Percentiles rank a stretch among this genome's conserved stretches.
These are phyloP conservation scores for Leptobrachium leishanense DNA, from an alignment of 2,113 vertebrate genomes.

Conservation along the genomic window DNA sequence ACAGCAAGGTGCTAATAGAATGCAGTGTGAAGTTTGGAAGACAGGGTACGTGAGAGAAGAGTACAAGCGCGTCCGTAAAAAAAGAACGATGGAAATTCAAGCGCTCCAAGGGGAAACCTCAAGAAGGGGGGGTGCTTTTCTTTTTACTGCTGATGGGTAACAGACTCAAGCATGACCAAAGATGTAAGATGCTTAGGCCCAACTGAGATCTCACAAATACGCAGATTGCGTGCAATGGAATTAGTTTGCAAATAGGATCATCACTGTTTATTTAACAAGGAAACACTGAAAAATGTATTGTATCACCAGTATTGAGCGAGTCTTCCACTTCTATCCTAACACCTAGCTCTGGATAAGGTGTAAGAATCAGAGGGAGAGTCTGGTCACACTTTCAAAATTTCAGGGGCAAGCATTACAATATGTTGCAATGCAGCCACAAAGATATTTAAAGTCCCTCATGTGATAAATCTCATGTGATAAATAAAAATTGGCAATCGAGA, in stretches of 20 bases:
- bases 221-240: conserved; percentile 30
- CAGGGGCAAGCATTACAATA: too few species aligned
- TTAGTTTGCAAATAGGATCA: conserved; percentile 1
- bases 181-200: conserved; percentile 10
- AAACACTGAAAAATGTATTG: too few species aligned
- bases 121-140: conserved; percentile 12
- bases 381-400: too few species aligned
- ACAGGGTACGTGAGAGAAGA: conserved; percentile 40
- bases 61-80: conserved; percentile 41
- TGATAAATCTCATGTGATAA: too few species aligned
- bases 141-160: conserved; percentile 45
- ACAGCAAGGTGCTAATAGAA: conserved; percentile 48
- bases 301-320: too few species aligned
- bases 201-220: conserved; percentile 13
- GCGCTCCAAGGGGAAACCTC: conserved; percentile 26
- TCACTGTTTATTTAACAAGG: background rate
- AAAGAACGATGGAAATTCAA: conserved; percentile 29
- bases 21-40: conserved; percentile 48
- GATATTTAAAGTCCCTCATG: too few species aligned
- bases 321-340: too few species aligned
- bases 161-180: conserved; percentile 29
- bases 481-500: too few species aligned
- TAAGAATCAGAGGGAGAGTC: too few species aligned
- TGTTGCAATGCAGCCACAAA: too few species aligned
- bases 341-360: too few species aligned